These are phyloP conservation scores for Volucella bombylans DNA, from an alignment of 2,888 invertebrate species.

Conservation along the genomic window DNA sequence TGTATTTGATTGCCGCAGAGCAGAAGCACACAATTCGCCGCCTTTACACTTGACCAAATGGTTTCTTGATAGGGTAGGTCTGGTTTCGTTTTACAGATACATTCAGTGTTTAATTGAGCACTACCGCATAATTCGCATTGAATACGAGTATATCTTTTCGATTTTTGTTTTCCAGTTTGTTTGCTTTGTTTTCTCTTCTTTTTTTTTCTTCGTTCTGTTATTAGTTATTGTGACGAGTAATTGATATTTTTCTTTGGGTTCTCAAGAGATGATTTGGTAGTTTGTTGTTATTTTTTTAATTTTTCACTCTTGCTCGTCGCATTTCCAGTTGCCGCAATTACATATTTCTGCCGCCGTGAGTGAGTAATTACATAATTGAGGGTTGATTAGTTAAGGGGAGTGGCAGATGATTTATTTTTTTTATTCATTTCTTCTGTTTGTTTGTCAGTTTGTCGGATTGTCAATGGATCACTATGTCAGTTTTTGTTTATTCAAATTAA, in stretches of 20 bases:
- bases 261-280: constrained; percentile 20
- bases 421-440: too few relatives aligned
- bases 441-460: too few relatives aligned
- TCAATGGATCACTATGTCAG: too few relatives aligned
- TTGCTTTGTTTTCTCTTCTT: background rate
- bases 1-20: background rate
- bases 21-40: background rate
- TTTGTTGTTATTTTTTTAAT: constrained; percentile 2
- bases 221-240: background rate
- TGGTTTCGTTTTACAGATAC: constrained; percentile 54
- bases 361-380: too few relatives aligned
- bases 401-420: too few relatives aligned
- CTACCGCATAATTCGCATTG: background rate
- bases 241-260: constrained; percentile 17
- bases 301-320: background rate
- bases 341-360: too few relatives aligned
- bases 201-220: background rate
- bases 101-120: constrained; percentile 23
- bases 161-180: background rate
- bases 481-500: too few relatives aligned
- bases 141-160: background rate
- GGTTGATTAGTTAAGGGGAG: too few relatives aligned
- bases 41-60: constrained; percentile 51
- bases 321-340: too few relatives aligned
- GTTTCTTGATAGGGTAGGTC: constrained; percentile 60